Conservation (phyloP, 2,797 vertebrate species). For the Enteromius paludinosus region DNA sequence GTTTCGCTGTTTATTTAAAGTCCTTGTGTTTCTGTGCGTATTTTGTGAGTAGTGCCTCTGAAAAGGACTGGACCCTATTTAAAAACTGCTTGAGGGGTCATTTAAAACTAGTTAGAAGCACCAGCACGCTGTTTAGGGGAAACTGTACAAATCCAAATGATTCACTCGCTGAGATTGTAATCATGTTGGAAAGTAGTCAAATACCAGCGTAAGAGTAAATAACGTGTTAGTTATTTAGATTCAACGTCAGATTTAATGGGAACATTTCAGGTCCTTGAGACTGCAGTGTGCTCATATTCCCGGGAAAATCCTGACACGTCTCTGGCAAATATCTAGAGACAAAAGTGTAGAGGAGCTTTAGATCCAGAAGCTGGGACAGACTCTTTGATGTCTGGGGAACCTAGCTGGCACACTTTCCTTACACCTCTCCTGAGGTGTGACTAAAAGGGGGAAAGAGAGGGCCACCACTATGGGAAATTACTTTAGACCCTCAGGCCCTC, state of each 20-base stretch:
- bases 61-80: background rate
- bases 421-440: slow-evolving; percentile 58
- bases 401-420: slow-evolving; percentile 50
- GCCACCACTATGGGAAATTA: slow-evolving; percentile 50
- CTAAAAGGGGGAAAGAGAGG: slow-evolving; percentile 40
- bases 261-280: background rate
- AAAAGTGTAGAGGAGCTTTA: slow-evolving; percentile 11
- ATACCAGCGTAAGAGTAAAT: background rate
- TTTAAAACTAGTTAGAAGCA: background rate
- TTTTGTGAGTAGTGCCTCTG: slow-evolving; percentile 9
- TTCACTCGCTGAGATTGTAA: slow-evolving; percentile 12
- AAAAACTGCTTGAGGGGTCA: background rate
- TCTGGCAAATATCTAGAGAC: slow-evolving; percentile 1
- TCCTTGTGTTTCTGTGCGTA: background rate
- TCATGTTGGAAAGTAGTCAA: background rate
- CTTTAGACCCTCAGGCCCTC: slow-evolving; percentile 24
- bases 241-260: background rate
- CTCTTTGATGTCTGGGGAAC: slow-evolving; percentile 58
- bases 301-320: slow-evolving; percentile 18
- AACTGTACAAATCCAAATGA: background rate
- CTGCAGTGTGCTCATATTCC: background rate
- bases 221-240: no score
- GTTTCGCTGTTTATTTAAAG: background rate
- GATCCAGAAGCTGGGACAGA: slow-evolving; percentile 2
- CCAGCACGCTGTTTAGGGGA: background rate